Conservation (phyloP, 2,113 vertebrate species). For the Cichladusa arquata region DNA sequence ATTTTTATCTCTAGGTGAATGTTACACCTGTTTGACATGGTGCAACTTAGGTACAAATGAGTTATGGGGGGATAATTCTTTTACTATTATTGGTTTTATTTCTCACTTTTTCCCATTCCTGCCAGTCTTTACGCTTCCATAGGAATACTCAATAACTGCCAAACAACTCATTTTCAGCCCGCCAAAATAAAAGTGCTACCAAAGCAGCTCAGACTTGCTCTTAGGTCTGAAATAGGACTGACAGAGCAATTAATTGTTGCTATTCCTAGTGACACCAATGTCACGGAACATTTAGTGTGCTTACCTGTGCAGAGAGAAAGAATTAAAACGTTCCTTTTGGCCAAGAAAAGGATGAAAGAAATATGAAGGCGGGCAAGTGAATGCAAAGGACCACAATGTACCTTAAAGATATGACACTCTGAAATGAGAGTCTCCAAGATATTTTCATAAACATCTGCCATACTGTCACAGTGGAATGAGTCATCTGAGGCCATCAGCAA, state of each 20-base stretch:
- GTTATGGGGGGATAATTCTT: rapidly evolving
- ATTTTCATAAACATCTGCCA: not conserved
- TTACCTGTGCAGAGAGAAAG: not conserved
- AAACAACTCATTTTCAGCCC: not conserved
- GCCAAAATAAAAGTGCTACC: not conserved
- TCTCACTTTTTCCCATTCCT: not conserved
- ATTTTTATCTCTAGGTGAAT: not conserved
- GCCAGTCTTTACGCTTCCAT: not conserved
- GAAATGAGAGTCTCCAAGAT: not conserved
- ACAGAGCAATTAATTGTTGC: not conserved
- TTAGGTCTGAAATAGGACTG: not conserved
- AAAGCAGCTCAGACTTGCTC: not conserved
- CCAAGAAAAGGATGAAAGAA: not conserved
- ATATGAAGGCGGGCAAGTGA: not conserved
- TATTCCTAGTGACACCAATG: not conserved
- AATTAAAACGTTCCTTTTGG: not conserved
- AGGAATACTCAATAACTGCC: not conserved
- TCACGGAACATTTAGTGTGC: not conserved
- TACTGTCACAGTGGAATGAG: rapidly evolving
- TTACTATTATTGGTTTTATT: not conserved
- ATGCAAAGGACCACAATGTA: not conserved
- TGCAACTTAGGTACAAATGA: not conserved
- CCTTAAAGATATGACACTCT: not conserved
- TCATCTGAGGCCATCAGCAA: not conserved
- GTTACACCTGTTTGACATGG: not conserved